These are phyloP conservation scores for Columbina picui DNA, from an alignment of 2,113 vertebrate genomes.

Conservation along the genomic window DNA sequence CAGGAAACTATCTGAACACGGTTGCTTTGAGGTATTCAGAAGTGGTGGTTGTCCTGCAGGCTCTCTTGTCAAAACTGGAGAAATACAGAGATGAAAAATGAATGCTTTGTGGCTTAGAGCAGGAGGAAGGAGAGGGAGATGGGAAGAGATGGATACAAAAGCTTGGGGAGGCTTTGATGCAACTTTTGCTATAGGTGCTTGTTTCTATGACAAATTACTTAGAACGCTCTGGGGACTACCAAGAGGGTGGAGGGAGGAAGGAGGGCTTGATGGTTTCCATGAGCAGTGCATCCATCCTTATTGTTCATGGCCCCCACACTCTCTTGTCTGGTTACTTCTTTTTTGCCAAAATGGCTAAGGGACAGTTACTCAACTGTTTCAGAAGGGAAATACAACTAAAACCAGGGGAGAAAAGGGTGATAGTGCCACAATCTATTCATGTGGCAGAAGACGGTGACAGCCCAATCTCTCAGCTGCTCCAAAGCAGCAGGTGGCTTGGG, in stretches of 20 bases:
- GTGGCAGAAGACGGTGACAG: neutral
- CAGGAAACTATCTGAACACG: neutral
- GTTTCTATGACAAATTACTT: neutral
- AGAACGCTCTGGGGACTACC: neutral
- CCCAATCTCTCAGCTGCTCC: neutral
- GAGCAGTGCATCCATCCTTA: neutral
- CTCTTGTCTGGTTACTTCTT: neutral
- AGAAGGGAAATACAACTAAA: neutral
- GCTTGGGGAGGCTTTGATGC: neutral
- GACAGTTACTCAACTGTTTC: neutral
- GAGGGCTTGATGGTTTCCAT: neutral
- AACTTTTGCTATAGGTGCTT: neutral
- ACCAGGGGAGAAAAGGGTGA: neutral
- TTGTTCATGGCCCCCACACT: neutral
- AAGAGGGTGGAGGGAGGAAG: neutral
- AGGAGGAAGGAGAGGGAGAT: neutral
- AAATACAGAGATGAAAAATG: neutral
- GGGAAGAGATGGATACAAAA: neutral
- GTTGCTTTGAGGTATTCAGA: neutral
- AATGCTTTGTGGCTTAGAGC: neutral
- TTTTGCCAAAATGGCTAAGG: neutral
- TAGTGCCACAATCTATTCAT: neutral
- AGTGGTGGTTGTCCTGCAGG: neutral
- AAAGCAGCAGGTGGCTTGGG: neutral
- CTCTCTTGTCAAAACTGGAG: neutral